phyloP scores from a whole-genome alignment of 2,888 invertebrate species.

The Drosophila multiciliata region DNA sequence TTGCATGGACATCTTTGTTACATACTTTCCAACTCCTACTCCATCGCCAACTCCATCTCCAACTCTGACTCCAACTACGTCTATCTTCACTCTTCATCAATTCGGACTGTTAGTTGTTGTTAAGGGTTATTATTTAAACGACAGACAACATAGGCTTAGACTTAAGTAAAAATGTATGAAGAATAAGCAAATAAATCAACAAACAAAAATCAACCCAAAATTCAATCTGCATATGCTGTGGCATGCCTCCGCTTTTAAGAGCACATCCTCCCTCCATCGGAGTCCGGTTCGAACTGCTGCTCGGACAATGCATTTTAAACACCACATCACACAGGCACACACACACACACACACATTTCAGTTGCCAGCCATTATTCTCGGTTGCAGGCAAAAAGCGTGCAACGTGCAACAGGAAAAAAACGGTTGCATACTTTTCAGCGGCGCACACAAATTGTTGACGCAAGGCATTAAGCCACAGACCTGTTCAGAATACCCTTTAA shows the following conservation, averaged over 20 bases:
- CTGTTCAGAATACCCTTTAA: conserved; percentile 37
- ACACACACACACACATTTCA: neutral
- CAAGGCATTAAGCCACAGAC: conserved; percentile 74
- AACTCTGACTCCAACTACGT: conserved; percentile 13
- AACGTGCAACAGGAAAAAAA: conserved; percentile 57
- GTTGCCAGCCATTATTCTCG: conserved; percentile 13
- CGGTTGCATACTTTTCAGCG: conserved; percentile 59
- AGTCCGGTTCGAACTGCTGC: conserved; percentile 46
- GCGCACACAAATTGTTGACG: conserved; percentile 80
- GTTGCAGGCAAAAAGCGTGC: conserved; percentile 55
- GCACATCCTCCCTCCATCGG: conserved; percentile 5
- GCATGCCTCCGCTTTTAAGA: conserved; percentile 60
- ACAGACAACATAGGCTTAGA: conserved; percentile 59
- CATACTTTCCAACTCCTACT: conserved; percentile 37
- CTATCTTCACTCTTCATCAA: conserved; percentile 36
- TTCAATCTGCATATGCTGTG: conserved; percentile 52
- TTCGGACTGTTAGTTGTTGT: conserved; percentile 62
- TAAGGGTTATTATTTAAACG: conserved; percentile 69
- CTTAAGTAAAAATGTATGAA: conserved; percentile 59
- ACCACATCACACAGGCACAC: neutral
- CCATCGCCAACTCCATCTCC: conserved; percentile 19
- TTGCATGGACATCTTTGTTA: conserved; percentile 64
- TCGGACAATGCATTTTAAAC: conserved; percentile 70
- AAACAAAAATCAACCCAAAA: conserved; percentile 49
- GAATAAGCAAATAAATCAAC: conserved; percentile 72